Base-by-base conservation (phyloP, 2,113 vertebrate genomes). In the Onychostoma macrolepis region DNA sequence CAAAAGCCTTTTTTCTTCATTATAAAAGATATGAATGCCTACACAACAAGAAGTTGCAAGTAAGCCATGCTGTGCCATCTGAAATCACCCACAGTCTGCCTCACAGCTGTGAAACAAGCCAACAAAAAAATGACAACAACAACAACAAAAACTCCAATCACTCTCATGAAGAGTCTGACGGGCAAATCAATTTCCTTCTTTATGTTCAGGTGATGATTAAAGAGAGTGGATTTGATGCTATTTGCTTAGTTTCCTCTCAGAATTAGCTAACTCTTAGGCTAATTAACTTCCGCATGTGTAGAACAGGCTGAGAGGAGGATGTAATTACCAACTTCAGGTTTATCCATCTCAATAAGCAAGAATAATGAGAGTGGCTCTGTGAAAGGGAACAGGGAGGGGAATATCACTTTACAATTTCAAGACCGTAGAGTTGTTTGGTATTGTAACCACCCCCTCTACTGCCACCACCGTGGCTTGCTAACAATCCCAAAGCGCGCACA, bases 311-410 rank as follows among this genome's bases (percentile, higher is more conserved):
- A 26, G 80, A 58, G 45, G 63, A 56, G 19, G 33, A 48, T n/a
- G 65, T 86, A 87, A 89, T 87, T 85, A 87, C 86, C 84, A 88
- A 94, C 90, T 50, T 58, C 83, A 87, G 89, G 89, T 94, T 93
- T 92, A 93, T 94, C 91, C 91, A 92, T 91, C 89, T 93, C 91
- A 90, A 90, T 93, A 92, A 95, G 89, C 93, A 92, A 89, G 94
- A 94, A 92, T 94, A 94, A 95, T 93, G 94, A 94, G 89, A 90
- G 85, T 12, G 56, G 80, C 86, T 82, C 91, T 85, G 72, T 58
- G 72, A 9, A 81, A 87, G 86, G 88, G 84, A 88, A 80, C 88
- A 88, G 87, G 91, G 89, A 80, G 61, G 17, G 56, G 79, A 48
- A 67, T 76, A 83, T 87, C 69, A 77, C 69, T 83, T 75, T 65